Evolutionary conservation across 2,113 vertebrate species (phyloP).

Genomic region (Ochotona curzoniae): DNA sequence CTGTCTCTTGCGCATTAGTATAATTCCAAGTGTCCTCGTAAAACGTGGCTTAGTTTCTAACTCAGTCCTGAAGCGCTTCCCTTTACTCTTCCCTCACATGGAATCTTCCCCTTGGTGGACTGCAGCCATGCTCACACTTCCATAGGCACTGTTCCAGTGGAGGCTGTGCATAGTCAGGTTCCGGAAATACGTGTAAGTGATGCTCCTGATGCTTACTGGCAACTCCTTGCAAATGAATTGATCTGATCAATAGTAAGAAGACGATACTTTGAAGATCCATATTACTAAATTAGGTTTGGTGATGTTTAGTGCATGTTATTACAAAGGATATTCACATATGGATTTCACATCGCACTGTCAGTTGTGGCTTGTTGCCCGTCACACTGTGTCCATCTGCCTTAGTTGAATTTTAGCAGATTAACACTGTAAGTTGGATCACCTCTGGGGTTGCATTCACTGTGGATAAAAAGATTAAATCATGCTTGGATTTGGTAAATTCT

Average conservation of each 20-base stretch:
- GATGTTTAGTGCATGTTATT: neutral
- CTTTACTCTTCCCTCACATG: neutral
- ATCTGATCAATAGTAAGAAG: constrained; percentile 3
- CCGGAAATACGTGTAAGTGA: neutral
- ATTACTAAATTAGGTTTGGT: neutral
- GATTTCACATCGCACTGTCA: neutral
- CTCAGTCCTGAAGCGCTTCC: neutral
- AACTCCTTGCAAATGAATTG: neutral
- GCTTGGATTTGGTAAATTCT: neutral
- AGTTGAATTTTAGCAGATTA: constrained; percentile 24
- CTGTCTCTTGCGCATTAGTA: neutral
- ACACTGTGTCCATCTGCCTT: neutral
- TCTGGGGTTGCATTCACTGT: constrained; percentile 22
- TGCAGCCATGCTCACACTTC: neutral
- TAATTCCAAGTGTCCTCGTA: constrained; percentile 1
- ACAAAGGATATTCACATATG: neutral
- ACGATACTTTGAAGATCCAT: neutral
- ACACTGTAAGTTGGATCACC: neutral
- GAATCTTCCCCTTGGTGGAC: neutral
- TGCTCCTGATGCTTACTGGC: neutral
- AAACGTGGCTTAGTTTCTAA: neutral
- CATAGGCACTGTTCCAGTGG: neutral
- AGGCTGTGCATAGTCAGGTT: neutral
- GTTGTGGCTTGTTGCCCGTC: neutral
- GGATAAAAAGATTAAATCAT: neutral